Conservation (phyloP, 2,888 invertebrate species). For the Lamellibrachia satsuma region DNA sequence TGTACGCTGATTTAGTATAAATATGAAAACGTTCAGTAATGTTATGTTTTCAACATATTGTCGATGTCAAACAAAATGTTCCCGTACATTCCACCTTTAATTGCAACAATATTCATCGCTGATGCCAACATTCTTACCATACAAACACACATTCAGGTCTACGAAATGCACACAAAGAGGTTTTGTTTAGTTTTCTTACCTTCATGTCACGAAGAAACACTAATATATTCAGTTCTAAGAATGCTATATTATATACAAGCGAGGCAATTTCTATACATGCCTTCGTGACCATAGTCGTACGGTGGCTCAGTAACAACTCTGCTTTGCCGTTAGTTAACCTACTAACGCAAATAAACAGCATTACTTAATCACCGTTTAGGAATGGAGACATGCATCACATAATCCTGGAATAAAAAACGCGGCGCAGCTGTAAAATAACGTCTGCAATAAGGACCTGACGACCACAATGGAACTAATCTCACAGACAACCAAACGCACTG, state of each 20-base stretch:
- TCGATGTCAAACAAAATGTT: not conserved
- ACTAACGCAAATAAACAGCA: not conserved
- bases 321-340: not conserved
- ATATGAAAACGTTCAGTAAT: too few relatives aligned
- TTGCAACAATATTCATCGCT: not conserved
- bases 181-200: not conserved
- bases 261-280: not conserved
- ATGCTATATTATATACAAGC: slow-evolving; percentile 10
- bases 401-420: not conserved
- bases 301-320: not conserved
- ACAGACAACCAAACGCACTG: not conserved
- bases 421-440: not conserved
- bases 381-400: not conserved
- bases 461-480: not conserved
- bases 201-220: not conserved
- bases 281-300: not conserved
- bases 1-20: too few relatives aligned
- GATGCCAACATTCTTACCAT: not conserved
- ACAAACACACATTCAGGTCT: not conserved
- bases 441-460: not conserved
- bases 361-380: not conserved
- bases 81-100: not conserved
- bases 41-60: not conserved
- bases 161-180: not conserved
- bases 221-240: not conserved